These are phyloP conservation scores for Acridotheres tristis DNA, from an alignment of 2,797 vertebrate species.

Conservation along the genomic window DNA sequence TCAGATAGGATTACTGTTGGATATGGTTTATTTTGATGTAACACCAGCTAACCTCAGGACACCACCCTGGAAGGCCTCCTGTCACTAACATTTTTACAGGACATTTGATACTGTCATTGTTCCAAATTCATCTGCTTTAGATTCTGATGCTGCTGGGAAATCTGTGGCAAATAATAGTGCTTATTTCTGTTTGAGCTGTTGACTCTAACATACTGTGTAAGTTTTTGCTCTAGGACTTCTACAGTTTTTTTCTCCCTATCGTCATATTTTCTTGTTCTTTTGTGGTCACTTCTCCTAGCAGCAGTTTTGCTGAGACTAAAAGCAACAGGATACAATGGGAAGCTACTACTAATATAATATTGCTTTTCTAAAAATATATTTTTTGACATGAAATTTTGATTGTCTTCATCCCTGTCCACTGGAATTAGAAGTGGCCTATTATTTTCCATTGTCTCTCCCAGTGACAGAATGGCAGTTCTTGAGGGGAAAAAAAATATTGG, in stretches of 20 bases:
- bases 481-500: background rate
- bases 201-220: background rate
- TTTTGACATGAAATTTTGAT: background rate
- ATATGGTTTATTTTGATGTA: background rate
- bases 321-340: background rate
- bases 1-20: background rate
- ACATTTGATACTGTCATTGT: slow-evolving; percentile 10
- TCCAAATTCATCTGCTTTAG: background rate
- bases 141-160: background rate
- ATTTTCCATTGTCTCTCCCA: background rate
- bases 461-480: background rate
- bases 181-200: background rate
- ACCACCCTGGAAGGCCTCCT: background rate
- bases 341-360: background rate
- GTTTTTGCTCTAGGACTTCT: background rate
- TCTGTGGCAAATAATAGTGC: background rate
- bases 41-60: background rate
- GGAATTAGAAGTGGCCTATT: background rate
- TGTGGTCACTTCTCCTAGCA: background rate
- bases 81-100: background rate
- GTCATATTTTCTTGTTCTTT: background rate
- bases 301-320: background rate
- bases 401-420: background rate
- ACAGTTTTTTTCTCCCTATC: background rate
- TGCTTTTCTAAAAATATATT: background rate